phyloP scores from a whole-genome alignment of 2,888 invertebrate genomes.

The Pterostichus madidus region DNA sequence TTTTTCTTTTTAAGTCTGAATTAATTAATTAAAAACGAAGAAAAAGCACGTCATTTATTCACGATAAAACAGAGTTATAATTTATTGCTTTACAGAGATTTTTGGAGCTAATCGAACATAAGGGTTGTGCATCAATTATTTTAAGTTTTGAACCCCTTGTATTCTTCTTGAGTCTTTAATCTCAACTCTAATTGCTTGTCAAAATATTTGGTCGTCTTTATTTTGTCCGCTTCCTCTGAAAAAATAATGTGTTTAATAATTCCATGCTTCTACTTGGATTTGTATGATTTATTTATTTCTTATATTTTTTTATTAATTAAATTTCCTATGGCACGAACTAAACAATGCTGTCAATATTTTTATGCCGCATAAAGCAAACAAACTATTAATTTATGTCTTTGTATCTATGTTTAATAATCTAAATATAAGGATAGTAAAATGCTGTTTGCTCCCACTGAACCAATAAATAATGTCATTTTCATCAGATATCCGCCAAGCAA shows the following conservation, averaged over 20 bases:
- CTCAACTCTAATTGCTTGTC: conserved; percentile 56
- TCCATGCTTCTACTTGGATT: conserved; percentile 3
- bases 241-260: conserved; percentile 40
- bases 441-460: neutral
- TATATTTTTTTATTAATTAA: neutral
- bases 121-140: conserved; percentile 64
- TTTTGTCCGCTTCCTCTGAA: neutral
- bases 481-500: neutral
- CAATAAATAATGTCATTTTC: conserved; percentile 29
- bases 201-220: conserved; percentile 29
- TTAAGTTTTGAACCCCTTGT: conserved; percentile 31
- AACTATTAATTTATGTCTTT: conserved; percentile 30
- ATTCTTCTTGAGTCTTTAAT: conserved; percentile 37
- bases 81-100: conserved; percentile 67
- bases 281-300: conserved; percentile 13
- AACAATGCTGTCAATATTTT: conserved; percentile 15
- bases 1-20: conserved; percentile 59
- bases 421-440: conserved; percentile 25
- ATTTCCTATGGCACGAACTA: neutral
- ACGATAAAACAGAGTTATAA: conserved; percentile 30
- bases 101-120: conserved; percentile 61
- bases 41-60: conserved; percentile 45
- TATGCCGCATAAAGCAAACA: neutral
- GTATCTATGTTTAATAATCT: conserved; percentile 40
- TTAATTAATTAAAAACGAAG: conserved; percentile 65